phyloP scores from a whole-genome alignment of 2,113 vertebrate species.

The Numenius arquata region DNA sequence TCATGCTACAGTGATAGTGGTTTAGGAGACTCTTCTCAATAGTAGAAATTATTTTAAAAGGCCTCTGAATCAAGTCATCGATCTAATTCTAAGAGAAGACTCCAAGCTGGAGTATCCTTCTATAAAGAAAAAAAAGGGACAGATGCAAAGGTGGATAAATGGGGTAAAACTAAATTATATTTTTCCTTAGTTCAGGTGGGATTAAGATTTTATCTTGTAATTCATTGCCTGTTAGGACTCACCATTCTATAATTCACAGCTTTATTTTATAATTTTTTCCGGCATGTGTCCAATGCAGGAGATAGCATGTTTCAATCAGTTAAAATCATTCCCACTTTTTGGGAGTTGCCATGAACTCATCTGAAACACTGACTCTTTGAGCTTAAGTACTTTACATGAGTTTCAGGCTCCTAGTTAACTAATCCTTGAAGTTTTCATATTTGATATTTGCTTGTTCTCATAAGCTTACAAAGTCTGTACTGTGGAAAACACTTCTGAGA shows the following conservation, averaged over 20 bases:
- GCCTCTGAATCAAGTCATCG: background rate
- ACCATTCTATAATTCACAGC: background rate
- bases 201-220: background rate
- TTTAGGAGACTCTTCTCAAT: background rate
- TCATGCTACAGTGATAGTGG: background rate
- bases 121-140: background rate
- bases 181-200: background rate
- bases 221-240: background rate
- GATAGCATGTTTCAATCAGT: background rate
- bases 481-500: background rate
- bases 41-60: background rate
- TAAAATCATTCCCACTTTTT: background rate
- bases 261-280: background rate
- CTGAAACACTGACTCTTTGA: background rate
- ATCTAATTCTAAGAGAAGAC: background rate
- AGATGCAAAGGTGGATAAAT: background rate
- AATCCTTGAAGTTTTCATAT: background rate
- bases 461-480: background rate
- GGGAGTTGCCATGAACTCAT: background rate
- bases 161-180: background rate
- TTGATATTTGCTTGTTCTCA: background rate
- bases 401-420: background rate
- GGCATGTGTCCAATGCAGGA: background rate
- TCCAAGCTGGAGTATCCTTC: background rate
- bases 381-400: background rate